A percentile compares a stretch with the other conserved stretches of the same genome.
These are phyloP conservation scores for Holacanthus passer DNA, from an alignment of 2,113 vertebrate genomes.

Conservation along the genomic window DNA sequence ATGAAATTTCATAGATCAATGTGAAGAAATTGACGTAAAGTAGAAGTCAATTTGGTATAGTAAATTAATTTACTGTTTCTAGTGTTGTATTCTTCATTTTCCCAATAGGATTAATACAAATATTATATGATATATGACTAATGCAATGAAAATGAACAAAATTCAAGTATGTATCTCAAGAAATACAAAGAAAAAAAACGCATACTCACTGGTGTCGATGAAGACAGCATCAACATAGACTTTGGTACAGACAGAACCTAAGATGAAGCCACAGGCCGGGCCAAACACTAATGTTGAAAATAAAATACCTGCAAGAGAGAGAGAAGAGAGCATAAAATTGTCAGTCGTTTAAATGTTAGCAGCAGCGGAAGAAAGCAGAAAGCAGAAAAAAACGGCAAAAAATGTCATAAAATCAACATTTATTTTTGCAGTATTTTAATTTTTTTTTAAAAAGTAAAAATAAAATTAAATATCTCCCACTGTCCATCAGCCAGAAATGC, in stretches of 20 bases:
- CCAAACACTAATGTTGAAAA: constrained; percentile 86
- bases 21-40: background rate
- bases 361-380: too few relatives aligned
- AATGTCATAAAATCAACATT: background rate
- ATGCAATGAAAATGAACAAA: background rate
- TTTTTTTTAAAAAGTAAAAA: background rate
- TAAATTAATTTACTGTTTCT: background rate
- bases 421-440: background rate
- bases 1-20: background rate
- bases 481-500: background rate
- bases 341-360: background rate
- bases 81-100: background rate
- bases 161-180: background rate
- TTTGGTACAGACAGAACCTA: constrained; percentile 86
- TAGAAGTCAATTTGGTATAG: background rate
- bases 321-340: background rate
- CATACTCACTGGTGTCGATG: constrained; percentile 84
- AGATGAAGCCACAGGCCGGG: constrained; percentile 84
- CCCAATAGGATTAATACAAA: background rate
- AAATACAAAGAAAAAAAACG: background rate
- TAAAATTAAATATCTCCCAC: background rate
- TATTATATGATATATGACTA: too few relatives aligned
- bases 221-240: constrained; percentile 86
- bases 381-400: background rate
- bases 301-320: constrained; percentile 79